phyloP scores from a whole-genome alignment of 53 echinoderm and acorn worm species.

The Antedon mediterranea region DNA sequence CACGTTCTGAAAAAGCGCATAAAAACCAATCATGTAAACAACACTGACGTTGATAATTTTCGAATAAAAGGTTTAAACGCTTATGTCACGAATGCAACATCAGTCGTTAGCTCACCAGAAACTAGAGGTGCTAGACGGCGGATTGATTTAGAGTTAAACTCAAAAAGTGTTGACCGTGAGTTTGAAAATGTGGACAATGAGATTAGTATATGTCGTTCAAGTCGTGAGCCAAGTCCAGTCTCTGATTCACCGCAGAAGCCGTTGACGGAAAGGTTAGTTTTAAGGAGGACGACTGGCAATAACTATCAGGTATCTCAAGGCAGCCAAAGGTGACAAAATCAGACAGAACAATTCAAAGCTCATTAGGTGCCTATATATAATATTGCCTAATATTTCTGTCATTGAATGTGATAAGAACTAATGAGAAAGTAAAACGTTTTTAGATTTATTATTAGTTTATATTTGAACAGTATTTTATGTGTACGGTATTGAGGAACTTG shows the following conservation, averaged over 20 bases:
- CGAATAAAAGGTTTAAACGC: neutral
- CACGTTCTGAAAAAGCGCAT: neutral
- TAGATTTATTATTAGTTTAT: too few relatives aligned
- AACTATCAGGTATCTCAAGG: neutral
- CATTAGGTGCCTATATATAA: too few relatives aligned
- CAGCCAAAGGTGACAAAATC: neutral
- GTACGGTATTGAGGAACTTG: too few relatives aligned
- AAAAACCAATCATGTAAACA: neutral
- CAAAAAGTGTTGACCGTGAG: conserved; percentile 53
- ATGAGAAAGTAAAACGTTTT: too few relatives aligned
- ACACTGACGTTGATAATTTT: neutral
- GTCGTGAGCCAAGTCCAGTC: neutral
- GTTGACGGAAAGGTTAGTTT: neutral
- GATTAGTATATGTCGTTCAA: conserved; percentile 52
- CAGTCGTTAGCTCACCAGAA: conserved; percentile 20
- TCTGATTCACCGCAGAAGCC: neutral
- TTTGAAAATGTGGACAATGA: conserved; percentile 63
- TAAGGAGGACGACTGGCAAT: neutral
- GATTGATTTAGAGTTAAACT: conserved; percentile 52
- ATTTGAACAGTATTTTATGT: too few relatives aligned
- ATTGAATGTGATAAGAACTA: too few relatives aligned
- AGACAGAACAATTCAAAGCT: too few relatives aligned
- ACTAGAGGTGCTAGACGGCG: conserved; percentile 49
- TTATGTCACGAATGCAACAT: neutral
- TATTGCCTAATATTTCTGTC: too few relatives aligned